A percentile compares a stretch with the other conserved stretches of the same genome.
phyloP scores from a whole-genome alignment of 2,797 vertebrate genomes.

The Eremophila alpestris region DNA sequence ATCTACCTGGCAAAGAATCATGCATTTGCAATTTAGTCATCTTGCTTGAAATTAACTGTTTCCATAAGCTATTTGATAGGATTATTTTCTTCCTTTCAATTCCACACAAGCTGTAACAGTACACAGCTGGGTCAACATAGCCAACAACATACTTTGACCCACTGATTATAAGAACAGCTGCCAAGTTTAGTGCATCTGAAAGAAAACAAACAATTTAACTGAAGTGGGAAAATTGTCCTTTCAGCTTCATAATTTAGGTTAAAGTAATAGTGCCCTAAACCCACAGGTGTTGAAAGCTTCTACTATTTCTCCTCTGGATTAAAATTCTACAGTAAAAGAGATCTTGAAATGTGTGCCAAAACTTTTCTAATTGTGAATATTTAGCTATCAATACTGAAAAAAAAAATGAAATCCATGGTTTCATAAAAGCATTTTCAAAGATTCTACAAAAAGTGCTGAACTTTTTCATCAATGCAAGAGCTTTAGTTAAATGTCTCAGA shows the following conservation, averaged over 20 bases:
- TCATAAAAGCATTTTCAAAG: background rate
- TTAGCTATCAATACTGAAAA: background rate
- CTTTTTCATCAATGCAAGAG: background rate
- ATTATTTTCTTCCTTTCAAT: conserved; percentile 2
- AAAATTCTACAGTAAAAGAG: background rate
- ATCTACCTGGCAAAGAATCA: background rate
- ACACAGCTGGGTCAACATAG: conserved; percentile 22
- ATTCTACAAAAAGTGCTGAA: background rate
- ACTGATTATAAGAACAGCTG: background rate
- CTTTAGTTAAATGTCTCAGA: background rate
- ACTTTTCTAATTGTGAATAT: background rate
- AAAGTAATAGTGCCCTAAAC: background rate
- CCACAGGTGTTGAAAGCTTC: background rate
- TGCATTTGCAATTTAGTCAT: background rate
- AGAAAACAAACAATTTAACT: background rate
- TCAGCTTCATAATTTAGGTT: background rate
- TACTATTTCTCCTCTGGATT: background rate
- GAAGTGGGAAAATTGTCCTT: background rate
- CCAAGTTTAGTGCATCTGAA: background rate
- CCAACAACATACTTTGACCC: background rate
- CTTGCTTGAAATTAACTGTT: background rate
- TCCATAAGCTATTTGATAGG: background rate
- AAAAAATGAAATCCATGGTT: background rate
- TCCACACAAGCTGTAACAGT: background rate
- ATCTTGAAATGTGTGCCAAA: background rate